phyloP scores from a whole-genome alignment of 2,113 vertebrate species.

The Pseudorectes ferrugineus region DNA sequence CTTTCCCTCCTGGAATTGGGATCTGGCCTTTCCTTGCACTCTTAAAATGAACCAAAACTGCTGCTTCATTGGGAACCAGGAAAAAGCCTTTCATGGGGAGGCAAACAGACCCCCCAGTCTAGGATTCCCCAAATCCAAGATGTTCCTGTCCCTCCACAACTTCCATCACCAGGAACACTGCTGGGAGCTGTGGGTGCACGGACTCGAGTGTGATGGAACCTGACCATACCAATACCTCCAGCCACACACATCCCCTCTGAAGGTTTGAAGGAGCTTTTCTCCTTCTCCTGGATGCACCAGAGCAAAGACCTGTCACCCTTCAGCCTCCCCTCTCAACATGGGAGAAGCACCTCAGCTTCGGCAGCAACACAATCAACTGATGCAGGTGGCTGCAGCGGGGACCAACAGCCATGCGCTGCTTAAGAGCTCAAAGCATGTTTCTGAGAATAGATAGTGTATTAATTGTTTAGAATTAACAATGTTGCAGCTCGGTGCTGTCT shows the following conservation, averaged over 20 bases:
- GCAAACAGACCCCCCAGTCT: fast-evolving
- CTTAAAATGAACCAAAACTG: neutral
- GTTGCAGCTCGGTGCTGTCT: neutral
- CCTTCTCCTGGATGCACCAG: neutral
- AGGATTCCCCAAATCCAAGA: neutral
- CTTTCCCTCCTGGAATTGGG: neutral
- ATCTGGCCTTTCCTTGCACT: neutral
- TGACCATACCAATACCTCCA: fast-evolving
- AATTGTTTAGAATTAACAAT: neutral
- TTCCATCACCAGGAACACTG: neutral
- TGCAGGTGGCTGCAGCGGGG: fast-evolving
- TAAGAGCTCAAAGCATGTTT: neutral
- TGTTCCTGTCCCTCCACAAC: neutral
- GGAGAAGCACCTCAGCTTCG: neutral
- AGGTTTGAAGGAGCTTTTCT: neutral
- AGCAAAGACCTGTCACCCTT: fast-evolving
- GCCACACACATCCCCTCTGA: fast-evolving
- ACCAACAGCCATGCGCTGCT: fast-evolving
- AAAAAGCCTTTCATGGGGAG: neutral
- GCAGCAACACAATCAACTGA: fast-evolving
- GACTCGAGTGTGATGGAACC: fast-evolving
- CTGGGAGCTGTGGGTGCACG: fast-evolving
- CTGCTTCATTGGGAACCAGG: fast-evolving
- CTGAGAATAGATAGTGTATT: neutral
- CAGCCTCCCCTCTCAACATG: fast-evolving